These are phyloP conservation scores for Rachycentron canadum DNA, from an alignment of 2,797 vertebrate species.

Conservation along the genomic window DNA sequence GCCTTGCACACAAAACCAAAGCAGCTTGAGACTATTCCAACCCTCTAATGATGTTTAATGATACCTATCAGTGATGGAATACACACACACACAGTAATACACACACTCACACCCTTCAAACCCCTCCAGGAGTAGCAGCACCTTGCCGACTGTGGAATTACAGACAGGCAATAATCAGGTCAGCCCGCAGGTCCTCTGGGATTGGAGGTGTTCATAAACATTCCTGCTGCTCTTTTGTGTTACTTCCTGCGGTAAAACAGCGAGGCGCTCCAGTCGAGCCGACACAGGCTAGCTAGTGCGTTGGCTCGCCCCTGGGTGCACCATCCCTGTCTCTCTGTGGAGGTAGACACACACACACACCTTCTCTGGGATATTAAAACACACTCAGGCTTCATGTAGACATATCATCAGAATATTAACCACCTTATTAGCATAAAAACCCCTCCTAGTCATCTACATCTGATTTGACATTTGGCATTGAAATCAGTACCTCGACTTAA, in stretches of 20 bases:
- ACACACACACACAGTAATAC: slow-evolving; percentile 55
- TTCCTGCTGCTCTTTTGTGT: slow-evolving; percentile 85
- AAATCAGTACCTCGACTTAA: slow-evolving; percentile 81
- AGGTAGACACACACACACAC: slow-evolving; percentile 69
- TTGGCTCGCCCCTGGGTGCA: slow-evolving; percentile 78
- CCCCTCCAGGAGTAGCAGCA: slow-evolving; percentile 79
- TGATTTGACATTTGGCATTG: slow-evolving; percentile 88
- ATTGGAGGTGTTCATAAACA: slow-evolving; percentile 88
- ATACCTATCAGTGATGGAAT: slow-evolving; percentile 80
- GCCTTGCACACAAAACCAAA: slow-evolving; percentile 67
- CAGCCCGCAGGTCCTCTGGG: slow-evolving; percentile 83
- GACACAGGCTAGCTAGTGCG: slow-evolving; percentile 68
- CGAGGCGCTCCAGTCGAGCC: slow-evolving; percentile 75
- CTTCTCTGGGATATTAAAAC: slow-evolving; percentile 82
- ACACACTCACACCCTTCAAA: slow-evolving; percentile 64
- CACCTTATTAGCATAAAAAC: slow-evolving; percentile 86
- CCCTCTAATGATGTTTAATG: slow-evolving; percentile 84
- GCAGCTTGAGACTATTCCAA: slow-evolving; percentile 75
- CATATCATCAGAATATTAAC: slow-evolving; percentile 87
- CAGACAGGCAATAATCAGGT: slow-evolving; percentile 88
- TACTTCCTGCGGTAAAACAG: slow-evolving; percentile 86
- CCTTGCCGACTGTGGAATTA: slow-evolving; percentile 87
- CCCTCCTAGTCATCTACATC: slow-evolving; percentile 85
- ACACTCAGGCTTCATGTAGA: slow-evolving; percentile 79
- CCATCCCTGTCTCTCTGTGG: slow-evolving; percentile 68